Percentiles rank a stretch among this genome's conserved stretches.
These are phyloP conservation scores for Meghimatium bilineatum DNA, from an alignment of 2,888 invertebrate species.

Conservation along the genomic window DNA sequence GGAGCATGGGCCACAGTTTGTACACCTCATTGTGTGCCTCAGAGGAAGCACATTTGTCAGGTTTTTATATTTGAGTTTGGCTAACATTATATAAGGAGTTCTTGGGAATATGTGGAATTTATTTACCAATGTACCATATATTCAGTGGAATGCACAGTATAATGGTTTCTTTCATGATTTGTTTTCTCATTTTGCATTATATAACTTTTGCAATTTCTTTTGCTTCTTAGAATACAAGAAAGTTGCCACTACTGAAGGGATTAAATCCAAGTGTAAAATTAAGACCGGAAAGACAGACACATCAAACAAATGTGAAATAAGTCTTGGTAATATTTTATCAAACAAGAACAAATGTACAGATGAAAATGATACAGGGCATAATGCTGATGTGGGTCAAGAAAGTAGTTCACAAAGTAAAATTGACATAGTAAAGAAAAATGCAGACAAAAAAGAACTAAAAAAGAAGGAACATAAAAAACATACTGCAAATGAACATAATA, in stretches of 20 bases:
- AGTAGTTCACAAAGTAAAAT: not conserved
- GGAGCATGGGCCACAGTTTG: too few species aligned
- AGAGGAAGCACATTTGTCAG: too few species aligned
- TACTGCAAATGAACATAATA: not conserved
- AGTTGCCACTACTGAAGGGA: slow-evolving; percentile 17
- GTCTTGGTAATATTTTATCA: not conserved
- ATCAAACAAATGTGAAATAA: not conserved
- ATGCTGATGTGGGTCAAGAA: slow-evolving; percentile 21
- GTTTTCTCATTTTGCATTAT: not conserved
- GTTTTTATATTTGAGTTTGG: too few species aligned
- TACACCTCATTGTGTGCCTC: too few species aligned
- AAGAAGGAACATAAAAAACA: not conserved
- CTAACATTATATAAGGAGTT: too few species aligned
- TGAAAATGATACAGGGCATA: not conserved
- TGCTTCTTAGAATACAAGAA: slow-evolving; percentile 33
- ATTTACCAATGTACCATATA: too few species aligned
- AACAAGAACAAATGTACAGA: not conserved
- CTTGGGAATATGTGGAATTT: too few species aligned
- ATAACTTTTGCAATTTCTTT: not conserved
- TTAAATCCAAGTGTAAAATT: slow-evolving; percentile 56
- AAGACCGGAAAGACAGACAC: slow-evolving; percentile 58
- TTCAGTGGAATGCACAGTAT: too few species aligned
- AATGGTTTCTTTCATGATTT: too few species aligned
- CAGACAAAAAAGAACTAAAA: not conserved
- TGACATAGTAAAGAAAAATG: slow-evolving; percentile 3